Base-by-base conservation (phyloP, 1,140 invertebrate genomes). In the Adoxophyes honmai region DNA sequence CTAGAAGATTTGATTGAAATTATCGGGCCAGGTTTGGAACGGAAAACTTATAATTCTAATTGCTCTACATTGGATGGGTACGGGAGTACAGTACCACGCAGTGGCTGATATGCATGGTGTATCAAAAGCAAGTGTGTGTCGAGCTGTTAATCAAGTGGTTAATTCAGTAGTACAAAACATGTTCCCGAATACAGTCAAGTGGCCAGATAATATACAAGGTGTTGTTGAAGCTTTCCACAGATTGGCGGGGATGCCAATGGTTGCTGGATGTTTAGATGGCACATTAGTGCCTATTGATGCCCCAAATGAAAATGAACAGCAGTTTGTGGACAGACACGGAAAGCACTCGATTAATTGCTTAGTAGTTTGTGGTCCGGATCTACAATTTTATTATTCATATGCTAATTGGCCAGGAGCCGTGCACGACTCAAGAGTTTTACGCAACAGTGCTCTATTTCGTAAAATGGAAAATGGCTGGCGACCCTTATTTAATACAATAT, bases 201-300 rank as follows among this genome's bases (percentile, higher is more conserved):
- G 39, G 16, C 39, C 39, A 13, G 6, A 42, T 4, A 3, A 2
- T 9, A 42, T 42, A 9, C 14, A 18, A 42, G 39, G 18, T 16
- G 39, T 42, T 4, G 39, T 42, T 10, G 3, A 42, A 13, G 18
- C 15, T 5, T 42, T 42, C 15, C 18, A 42, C 15, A 9, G 3
- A 9, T 42, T 11, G 9, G 15, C 15, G 5, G 18, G 18, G 15
- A 16, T 42, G 1, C 39, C 39, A 4, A 42, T 16, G 8, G 39
- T 42, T 4, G 18, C 18, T 18, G 39, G 39, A 16, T 16, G 15
- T 4, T 4, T 42, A 16, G 39, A 42, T 18, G 39, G 39, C 0
- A 42, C 39, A 42, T 16, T 42, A 16, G 18, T 42, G 18, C 39
- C 39, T 16, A 42, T 42, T 0, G 39, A 42, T 42, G 39, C 39